Percentiles rank a stretch among this genome's conserved stretches.
These are phyloP conservation scores for Campoplex capitator DNA, from an alignment of 2,888 invertebrate genomes.

Conservation along the genomic window DNA sequence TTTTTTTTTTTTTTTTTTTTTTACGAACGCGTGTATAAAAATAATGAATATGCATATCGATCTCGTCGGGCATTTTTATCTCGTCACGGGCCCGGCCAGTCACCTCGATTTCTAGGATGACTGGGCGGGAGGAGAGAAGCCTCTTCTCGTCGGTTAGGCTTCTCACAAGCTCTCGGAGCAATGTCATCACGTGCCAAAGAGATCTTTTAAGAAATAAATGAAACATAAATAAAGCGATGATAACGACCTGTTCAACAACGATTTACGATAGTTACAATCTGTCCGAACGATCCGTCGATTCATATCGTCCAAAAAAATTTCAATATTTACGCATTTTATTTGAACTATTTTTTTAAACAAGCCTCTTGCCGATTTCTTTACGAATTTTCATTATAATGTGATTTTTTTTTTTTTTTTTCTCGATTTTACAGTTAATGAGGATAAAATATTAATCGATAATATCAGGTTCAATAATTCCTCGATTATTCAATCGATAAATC, in stretches of 20 bases:
- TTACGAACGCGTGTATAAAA: neutral
- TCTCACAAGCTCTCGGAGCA: neutral
- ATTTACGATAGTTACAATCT: neutral
- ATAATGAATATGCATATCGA: conserved; percentile 1
- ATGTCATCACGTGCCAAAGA: conserved; percentile 28
- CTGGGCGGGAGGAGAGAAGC: conserved; percentile 20
- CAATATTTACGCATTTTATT: neutral
- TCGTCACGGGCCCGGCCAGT: conserved; percentile 38
- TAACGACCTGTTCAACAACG: too few relatives aligned
- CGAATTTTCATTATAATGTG: neutral
- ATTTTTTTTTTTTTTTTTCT: neutral
- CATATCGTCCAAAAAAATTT: neutral
- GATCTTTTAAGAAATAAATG: conserved; percentile 7
- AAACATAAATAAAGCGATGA: neutral
- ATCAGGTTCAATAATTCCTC: neutral
- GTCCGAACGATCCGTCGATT: neutral
- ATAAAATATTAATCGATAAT: neutral
- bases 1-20: neutral
- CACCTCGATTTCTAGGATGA: conserved; percentile 55
- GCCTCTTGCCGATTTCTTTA: neutral
- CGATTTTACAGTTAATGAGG: neutral
- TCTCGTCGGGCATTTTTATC: conserved; percentile 51
- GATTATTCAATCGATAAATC: conserved; percentile 1
- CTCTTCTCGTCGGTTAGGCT: neutral
- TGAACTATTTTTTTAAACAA: neutral